These are phyloP conservation scores for Mionectes olivaceus DNA, from an alignment of 2,797 vertebrate genomes.

Conservation along the genomic window DNA sequence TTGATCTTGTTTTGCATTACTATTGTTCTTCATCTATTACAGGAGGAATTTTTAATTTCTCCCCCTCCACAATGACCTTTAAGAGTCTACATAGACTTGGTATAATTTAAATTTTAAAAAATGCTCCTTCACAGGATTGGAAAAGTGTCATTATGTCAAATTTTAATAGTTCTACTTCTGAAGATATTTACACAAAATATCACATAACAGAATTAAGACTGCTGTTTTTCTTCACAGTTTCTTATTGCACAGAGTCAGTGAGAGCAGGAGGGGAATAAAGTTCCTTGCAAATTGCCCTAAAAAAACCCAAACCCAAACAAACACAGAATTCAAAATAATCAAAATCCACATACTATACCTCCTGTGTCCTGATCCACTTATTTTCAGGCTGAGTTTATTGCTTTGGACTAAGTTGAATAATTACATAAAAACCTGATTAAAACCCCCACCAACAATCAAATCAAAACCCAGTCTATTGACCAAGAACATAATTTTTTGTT, in stretches of 20 bases:
- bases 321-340: not conserved
- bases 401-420: not conserved
- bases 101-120: not conserved
- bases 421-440: not conserved
- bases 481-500: not conserved
- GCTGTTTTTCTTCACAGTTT: not conserved
- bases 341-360: accelerated
- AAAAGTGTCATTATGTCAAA: not conserved
- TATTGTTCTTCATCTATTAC: not conserved
- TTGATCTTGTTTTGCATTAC: not conserved
- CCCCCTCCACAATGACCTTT: not conserved
- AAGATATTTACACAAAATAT: not conserved
- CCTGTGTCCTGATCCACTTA: not conserved
- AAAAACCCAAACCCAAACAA: not conserved
- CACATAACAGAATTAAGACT: not conserved
- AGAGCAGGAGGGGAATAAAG: not conserved
- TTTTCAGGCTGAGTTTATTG: not conserved
- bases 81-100: not conserved
- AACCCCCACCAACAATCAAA: not conserved
- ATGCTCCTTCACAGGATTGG: not conserved
- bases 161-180: not conserved
- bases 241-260: not conserved
- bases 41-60: not conserved
- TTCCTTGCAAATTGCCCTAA: not conserved
- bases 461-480: not conserved